A percentile compares a stretch with the other conserved stretches of the same genome.
These are phyloP conservation scores for Megastigmus dorsalis DNA, from an alignment of 2,888 invertebrate species.

Conservation along the genomic window DNA sequence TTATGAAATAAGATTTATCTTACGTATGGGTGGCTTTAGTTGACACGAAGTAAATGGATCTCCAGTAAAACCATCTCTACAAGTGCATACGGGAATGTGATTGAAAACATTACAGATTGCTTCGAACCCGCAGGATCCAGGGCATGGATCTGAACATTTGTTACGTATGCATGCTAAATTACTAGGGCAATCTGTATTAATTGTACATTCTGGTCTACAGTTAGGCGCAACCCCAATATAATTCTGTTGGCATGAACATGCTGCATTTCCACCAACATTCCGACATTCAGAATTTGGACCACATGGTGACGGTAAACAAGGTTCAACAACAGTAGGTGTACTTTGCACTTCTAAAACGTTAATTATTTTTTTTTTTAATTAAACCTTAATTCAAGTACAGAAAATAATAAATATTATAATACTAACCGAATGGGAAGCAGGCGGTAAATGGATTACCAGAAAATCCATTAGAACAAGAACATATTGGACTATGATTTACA, in stretches of 20 bases:
- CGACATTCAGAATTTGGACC: slow-evolving; percentile 85
- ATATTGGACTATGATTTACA: slow-evolving; percentile 83
- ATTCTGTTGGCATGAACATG: slow-evolving; percentile 85
- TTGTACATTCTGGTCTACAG: slow-evolving; percentile 86
- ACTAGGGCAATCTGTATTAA: slow-evolving; percentile 84
- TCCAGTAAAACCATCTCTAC: slow-evolving; percentile 71
- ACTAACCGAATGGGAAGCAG: slow-evolving; percentile 75
- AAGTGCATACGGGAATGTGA: slow-evolving; percentile 79
- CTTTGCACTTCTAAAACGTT: slow-evolving; percentile 49
- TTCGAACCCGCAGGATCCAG: slow-evolving; percentile 84
- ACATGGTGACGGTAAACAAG: slow-evolving; percentile 83
- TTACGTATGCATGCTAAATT: slow-evolving; percentile 85
- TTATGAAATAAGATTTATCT: background rate
- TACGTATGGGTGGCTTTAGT: slow-evolving; percentile 23
- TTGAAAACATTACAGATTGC: slow-evolving; percentile 86
- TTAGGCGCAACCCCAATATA: slow-evolving; percentile 86
- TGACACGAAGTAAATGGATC: slow-evolving; percentile 70
- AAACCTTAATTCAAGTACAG: too few relatives aligned
- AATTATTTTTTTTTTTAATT: too few relatives aligned
- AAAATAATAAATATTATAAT: background rate
- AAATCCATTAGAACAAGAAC: slow-evolving; percentile 79
- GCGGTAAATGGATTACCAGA: slow-evolving; percentile 81
- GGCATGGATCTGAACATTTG: slow-evolving; percentile 88
- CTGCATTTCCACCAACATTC: slow-evolving; percentile 81
- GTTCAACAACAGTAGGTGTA: slow-evolving; percentile 62